Evolutionary conservation across 2,113 vertebrate species (phyloP), one percentile per base, ranked within the genome.

Genomic region (Callaeas wilsoni): DNA sequence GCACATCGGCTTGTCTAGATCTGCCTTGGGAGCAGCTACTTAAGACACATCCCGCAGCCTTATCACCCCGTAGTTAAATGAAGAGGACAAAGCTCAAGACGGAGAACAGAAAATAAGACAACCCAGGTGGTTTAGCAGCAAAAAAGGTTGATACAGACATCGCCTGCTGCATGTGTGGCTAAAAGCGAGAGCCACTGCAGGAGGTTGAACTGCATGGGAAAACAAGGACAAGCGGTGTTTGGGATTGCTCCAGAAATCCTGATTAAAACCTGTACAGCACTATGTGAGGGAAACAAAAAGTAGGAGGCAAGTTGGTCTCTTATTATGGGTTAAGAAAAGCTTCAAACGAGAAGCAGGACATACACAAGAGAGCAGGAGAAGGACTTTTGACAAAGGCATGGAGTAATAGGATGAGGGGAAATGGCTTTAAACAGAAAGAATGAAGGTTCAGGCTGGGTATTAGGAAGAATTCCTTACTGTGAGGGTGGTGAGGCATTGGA

Each of bases 1-100:
- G 68, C 2, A 0, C 44, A 18, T 10, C 2, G 0, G 4, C 37
- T 86, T 4, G 0, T 73, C 39, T 77, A 78, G 27, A 26, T 59
- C 65, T 90, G 78, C 67, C 57, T 56, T 41, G 27, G 32, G 42
- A 96, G 12, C 21, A 33, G 65, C 50, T 65, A n/a, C 67, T 18
- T 69, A 60, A 80, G 71, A 74, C 27, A 59, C 30, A 29, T 75
- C 33, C 64, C 89, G 41, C 39, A 64, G 50, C 52, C 52, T 89
- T 78, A 71, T 57, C 83, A 27, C 29, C 29, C 53, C 0, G 0
- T 15, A 27, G 35, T 76, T 53, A 57, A 86, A 82, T 35, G 57
- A 82, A 89, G 56, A 60, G 39, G 60, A 52, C 60, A 59, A 94
- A 89, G 23, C 12, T 56, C 52, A 75, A 88, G 63, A 75, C 1